phyloP scores from a whole-genome alignment of 2,797 vertebrate genomes.

The Buphagus erythrorhynchus region DNA sequence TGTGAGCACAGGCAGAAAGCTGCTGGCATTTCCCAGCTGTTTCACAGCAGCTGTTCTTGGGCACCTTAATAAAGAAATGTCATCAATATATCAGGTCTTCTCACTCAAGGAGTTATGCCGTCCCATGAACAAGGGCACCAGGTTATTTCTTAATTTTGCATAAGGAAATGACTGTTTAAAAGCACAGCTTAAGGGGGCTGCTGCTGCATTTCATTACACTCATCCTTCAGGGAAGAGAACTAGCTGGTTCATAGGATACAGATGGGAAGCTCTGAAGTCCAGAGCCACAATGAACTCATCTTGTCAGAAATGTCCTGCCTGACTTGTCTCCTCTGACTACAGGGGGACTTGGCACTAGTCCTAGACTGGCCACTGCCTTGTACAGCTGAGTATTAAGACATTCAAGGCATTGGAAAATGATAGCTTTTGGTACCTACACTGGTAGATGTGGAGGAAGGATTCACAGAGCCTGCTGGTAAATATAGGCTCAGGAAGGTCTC shows the following conservation, averaged over 20 bases:
- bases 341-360: too few species aligned
- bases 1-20: not conserved
- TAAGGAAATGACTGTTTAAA: not conserved
- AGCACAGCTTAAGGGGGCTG: not conserved
- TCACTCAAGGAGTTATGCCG: not conserved
- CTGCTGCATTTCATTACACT: not conserved
- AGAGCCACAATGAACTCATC: not conserved
- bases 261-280: not conserved
- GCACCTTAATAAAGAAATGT: not conserved
- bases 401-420: not conserved
- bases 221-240: not conserved
- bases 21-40: not conserved
- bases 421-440: conserved; percentile 77
- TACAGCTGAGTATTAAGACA: not conserved
- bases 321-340: not conserved
- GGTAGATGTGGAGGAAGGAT: conserved; percentile 90
- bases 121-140: not conserved
- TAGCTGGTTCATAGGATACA: not conserved
- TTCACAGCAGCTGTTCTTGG: not conserved
- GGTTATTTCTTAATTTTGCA: not conserved
- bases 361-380: not conserved
- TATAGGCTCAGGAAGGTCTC: conserved; percentile 89
- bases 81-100: not conserved
- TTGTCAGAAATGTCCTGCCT: not conserved
- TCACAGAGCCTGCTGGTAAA: conserved; percentile 87